Percentiles rank a stretch among this genome's conserved stretches.
Conservation (phyloP, 2,113 vertebrate species). For the Mellivora capensis region DNA sequence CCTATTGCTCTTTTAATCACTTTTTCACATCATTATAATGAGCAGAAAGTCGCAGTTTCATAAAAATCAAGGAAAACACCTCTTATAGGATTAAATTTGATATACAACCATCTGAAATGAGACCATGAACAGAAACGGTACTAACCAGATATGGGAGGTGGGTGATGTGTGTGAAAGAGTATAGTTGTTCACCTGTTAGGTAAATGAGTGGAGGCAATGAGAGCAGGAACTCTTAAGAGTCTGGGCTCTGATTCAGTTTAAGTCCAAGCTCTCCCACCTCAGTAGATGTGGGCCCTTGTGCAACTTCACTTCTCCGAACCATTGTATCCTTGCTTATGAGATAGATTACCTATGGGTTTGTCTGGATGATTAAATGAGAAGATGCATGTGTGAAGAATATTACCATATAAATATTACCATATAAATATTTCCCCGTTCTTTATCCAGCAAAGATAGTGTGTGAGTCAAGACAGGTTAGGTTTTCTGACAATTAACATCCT, state of each 20-base stretch:
- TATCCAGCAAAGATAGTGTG: background rate
- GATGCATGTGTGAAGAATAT: background rate
- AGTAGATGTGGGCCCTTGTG: background rate
- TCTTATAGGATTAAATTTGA: background rate
- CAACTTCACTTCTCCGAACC: background rate
- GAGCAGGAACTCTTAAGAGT: background rate
- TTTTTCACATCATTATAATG: background rate
- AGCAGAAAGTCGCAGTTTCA: background rate
- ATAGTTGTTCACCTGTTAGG: fast-evolving
- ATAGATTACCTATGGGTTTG: background rate
- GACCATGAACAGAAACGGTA: background rate
- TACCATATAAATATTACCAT: background rate
- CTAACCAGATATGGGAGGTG: background rate
- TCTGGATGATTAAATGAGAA: background rate
- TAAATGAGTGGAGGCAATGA: too few species aligned
- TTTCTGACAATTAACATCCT: background rate
- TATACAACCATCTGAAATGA: background rate
- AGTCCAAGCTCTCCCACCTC: background rate
- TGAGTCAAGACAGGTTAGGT: background rate
- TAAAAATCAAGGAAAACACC: background rate
- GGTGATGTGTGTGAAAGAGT: background rate
- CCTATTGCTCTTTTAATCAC: background rate
- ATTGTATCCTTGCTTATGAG: background rate
- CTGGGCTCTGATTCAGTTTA: fast-evolving
- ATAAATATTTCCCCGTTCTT: background rate